phyloP scores from a whole-genome alignment of 2,113 vertebrate species.

The Callionymus lyra region DNA sequence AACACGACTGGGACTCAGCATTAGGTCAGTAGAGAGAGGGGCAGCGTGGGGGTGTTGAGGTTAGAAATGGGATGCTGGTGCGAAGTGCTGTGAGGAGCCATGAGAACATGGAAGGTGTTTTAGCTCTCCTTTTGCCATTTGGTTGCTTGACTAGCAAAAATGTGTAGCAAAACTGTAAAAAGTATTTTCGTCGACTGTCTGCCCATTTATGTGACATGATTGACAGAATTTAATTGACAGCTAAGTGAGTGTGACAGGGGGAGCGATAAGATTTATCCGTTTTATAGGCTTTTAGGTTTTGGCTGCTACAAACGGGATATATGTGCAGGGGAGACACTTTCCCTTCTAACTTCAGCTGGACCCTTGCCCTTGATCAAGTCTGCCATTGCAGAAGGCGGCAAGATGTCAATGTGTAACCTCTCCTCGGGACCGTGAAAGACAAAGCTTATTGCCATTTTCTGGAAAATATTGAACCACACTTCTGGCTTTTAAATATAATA shows the following conservation, averaged over 20 bases:
- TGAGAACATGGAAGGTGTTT: too few species aligned
- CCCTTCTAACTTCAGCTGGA: constrained; percentile 16
- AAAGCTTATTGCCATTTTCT: constrained; percentile 19
- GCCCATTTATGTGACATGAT: too few species aligned
- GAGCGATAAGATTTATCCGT: constrained; percentile 1
- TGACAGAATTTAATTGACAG: too few species aligned
- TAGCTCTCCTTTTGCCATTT: too few species aligned
- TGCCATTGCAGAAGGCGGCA: constrained; percentile 22
- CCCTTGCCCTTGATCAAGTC: constrained; percentile 27
- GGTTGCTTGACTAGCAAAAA: too few species aligned
- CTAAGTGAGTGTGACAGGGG: not conserved
- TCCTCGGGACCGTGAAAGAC: constrained; percentile 31
- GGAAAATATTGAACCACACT: constrained; percentile 13
- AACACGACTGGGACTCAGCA: too few species aligned
- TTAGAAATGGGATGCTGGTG: too few species aligned
- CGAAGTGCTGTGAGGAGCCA: too few species aligned
- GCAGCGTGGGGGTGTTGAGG: too few species aligned
- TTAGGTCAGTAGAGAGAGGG: too few species aligned
- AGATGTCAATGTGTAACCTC: constrained; percentile 21
- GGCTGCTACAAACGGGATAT: constrained; percentile 5
- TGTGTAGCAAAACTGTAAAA: too few species aligned
- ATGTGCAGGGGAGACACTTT: constrained; percentile 13
- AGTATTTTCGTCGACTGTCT: too few species aligned
- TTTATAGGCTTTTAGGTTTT: not conserved
- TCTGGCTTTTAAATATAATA: not conserved